Evolutionary conservation across 2,888 invertebrate species (phyloP), one percentile per base, ranked within the genome.

Genomic region (Salticus scenicus): DNA sequence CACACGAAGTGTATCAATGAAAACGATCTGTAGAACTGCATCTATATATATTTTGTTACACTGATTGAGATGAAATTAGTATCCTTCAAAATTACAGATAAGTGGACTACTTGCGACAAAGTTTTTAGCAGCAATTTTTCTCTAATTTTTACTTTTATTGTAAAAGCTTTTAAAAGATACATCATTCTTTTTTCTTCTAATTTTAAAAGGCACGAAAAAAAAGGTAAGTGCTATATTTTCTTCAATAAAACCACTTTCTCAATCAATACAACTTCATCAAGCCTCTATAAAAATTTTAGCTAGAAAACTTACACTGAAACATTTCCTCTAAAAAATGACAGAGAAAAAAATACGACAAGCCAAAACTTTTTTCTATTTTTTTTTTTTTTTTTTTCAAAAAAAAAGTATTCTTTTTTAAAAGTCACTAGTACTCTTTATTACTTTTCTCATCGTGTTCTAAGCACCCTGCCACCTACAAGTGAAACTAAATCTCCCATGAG

Each of bases 361-460:
- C 27, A 70, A 76, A 67, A 67, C 66, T 76, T 76, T 76, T n/a
- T 28, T 47, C 47, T 33, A 37, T 41, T 57, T 74, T 63, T 37
- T 37, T 37, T 41, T n/a, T 5, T 69, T 31, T 33, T n/a, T 31
- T n/a, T n/a, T n/a, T n/a, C n/a, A n/a, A n/a, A n/a, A n/a, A 20
- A 37, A 17, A 41, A 33, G n/a, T 20, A 20, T 41, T 64, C 33
- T 47, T n/a, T 47, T 57, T 24, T 57, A 24, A 57, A 57, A 57
- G 24, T 57, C 57, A 8, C 24, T 24, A 57, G 57, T 57, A 57
- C 17, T 24, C 12, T 57, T 57, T 47, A 47, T 47, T 47, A 47
- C 42, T 47, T 24, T 24, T 24, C 57, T 24, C 57, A 57, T 24
- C 24, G 57, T 24, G 5, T 24, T 57, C 57, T 57, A 20, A 57